phyloP scores from a whole-genome alignment of 2,888 invertebrate species.

The Andrena trimmerana region DNA sequence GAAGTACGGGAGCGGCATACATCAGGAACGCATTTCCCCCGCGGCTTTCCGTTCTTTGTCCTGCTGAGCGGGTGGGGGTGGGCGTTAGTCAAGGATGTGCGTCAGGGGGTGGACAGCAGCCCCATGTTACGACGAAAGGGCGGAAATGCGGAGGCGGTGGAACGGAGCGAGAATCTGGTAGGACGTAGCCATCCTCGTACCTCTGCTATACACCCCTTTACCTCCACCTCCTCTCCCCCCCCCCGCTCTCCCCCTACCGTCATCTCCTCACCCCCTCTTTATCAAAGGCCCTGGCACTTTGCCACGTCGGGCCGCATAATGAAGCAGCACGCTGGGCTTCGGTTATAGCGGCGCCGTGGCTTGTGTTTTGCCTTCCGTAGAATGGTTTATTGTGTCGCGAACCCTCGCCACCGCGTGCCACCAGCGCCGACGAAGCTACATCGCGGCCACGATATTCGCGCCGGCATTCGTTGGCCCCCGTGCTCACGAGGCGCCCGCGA shows the following conservation, averaged over 20 bases:
- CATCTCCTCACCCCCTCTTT: slow-evolving; percentile 40
- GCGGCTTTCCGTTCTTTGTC: slow-evolving; percentile 30
- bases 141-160: slow-evolving; percentile 59
- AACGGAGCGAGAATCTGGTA: slow-evolving; percentile 60
- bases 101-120: slow-evolving; percentile 60
- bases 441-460: slow-evolving; percentile 53
- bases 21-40: slow-evolving; percentile 12
- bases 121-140: slow-evolving; percentile 66
- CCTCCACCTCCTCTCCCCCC: too few relatives aligned
- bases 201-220: too few relatives aligned
- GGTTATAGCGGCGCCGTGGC: slow-evolving; percentile 75
- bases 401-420: slow-evolving; percentile 59
- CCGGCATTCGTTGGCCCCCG: slow-evolving; percentile 45
- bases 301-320: slow-evolving; percentile 83
- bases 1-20: not conserved
- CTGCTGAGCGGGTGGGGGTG: not conserved
- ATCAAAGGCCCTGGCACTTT: slow-evolving; percentile 81
- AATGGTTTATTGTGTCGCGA: slow-evolving; percentile 84
- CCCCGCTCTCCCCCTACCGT: too few relatives aligned
- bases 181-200: slow-evolving; percentile 63
- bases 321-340: slow-evolving; percentile 82
- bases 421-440: slow-evolving; percentile 23
- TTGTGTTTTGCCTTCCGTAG: slow-evolving; percentile 80
- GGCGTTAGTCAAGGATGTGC: slow-evolving; percentile 44
- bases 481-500: slow-evolving; percentile 14